Evolutionary conservation across 2,113 vertebrate species (phyloP), one percentile per base, ranked within the genome.

Genomic region (Pachyramphus minor): DNA sequence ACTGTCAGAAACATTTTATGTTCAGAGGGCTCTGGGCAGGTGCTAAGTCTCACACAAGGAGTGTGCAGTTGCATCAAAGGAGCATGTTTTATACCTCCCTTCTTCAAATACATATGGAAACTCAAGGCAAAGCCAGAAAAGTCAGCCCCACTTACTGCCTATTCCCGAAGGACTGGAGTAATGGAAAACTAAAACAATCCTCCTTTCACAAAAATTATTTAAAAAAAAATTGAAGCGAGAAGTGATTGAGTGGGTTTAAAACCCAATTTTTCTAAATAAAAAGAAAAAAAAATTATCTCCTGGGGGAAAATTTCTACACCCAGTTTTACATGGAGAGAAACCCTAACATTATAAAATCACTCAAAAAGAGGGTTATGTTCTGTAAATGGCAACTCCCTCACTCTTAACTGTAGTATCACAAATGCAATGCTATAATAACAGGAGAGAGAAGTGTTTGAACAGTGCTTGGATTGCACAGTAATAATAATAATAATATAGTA

Each of bases 371-470:
- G 92, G 92, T 95, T 97, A 94, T 66, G 67, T 59, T 95, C 91
- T 64, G 84, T 83, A 96, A 97, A 96, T 96, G 96, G 92, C 95
- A 93, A 97, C 95, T 96, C 89, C 86, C 85, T 96, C 80, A 88
- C 82, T 91, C 96, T 92, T 97, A 97, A 97, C 94, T 96, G 97
- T 93, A 97, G 96, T 97, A 97, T 97, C 96, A 96, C 94, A 96
- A 97, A 96, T 96, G 95, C 94, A 94, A n/a, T 55, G 87, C 96
- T 82, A 6, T 96, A 97, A 97, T 97, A 96, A 97, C 86, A 96
- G 94, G 94, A 97, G 90, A 93, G 79, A 96, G 94, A 93, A 95
- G 82, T 60, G 91, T 96, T 44, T 96, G 97, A 97, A 83, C 95
- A 91, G 87, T 83, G 90, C 96, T 95, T 97, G 96, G 96, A 97